These are phyloP conservation scores for Dryadula phaetusa DNA, from an alignment of 2,888 invertebrate species.

Conservation along the genomic window DNA sequence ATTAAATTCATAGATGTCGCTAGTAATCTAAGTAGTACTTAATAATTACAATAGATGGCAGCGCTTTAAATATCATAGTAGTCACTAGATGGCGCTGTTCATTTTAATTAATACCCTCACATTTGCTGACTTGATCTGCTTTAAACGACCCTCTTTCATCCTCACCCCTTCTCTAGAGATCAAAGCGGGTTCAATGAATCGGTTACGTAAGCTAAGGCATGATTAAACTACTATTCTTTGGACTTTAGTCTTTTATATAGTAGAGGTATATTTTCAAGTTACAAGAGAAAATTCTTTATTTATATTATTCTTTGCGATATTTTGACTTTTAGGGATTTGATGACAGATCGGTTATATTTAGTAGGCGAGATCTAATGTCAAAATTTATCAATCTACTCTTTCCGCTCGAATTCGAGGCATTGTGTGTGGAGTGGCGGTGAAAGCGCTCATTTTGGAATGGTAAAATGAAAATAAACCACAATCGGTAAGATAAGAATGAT, in stretches of 20 bases:
- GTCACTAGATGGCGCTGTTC: slow-evolving; percentile 11
- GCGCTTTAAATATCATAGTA: background rate
- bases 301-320: background rate
- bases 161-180: slow-evolving; percentile 25
- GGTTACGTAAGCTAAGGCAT: slow-evolving; percentile 20
- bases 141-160: slow-evolving; percentile 2
- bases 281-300: background rate
- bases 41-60: background rate
- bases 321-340: no score
- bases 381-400: no score
- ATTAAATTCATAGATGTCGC: slow-evolving; percentile 7
- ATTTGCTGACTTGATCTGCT: background rate
- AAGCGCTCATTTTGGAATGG: no score
- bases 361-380: no score
- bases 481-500: no score
- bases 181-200: slow-evolving; percentile 24
- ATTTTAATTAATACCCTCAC: background rate
- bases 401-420: no score
- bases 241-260: background rate
- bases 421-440: no score
- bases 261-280: background rate
- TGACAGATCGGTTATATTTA: no score
- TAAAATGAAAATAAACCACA: no score
- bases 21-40: background rate
- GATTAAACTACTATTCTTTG: background rate